These are phyloP conservation scores for Opisthograptis luteolata DNA, from an alignment of 2,888 invertebrate species.

Conservation along the genomic window DNA sequence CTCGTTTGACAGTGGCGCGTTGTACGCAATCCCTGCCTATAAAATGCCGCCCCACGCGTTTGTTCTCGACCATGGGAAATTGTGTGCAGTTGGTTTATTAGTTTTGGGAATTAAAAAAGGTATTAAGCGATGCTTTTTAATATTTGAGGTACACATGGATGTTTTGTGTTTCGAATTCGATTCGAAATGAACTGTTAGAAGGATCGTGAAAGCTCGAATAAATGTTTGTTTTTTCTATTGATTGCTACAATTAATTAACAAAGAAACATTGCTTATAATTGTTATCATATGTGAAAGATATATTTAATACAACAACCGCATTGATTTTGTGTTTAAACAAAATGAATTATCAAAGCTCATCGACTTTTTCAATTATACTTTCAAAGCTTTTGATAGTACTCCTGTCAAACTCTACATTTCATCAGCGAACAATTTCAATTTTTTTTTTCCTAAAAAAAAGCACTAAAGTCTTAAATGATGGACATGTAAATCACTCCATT, in stretches of 20 bases:
- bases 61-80: constrained; percentile 67
- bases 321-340: no score
- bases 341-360: no score
- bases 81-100: constrained; percentile 52
- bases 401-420: constrained; percentile 3
- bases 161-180: constrained; percentile 6
- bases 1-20: constrained; percentile 78
- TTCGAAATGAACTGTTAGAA: constrained; percentile 1
- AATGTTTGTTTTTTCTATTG: not conserved
- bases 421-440: not conserved
- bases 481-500: constrained; percentile 42
- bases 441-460: constrained; percentile 30
- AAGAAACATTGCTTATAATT: no score
- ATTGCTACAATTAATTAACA: not conserved
- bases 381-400: not conserved
- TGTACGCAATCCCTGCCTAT: constrained; percentile 75
- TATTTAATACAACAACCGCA: no score
- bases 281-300: no score
- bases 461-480: constrained; percentile 34
- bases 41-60: constrained; percentile 79
- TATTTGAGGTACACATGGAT: not conserved
- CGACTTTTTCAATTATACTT: no score
- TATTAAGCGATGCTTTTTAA: constrained; percentile 19
- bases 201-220: not conserved
- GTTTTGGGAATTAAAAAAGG: constrained; percentile 44